These are phyloP conservation scores for Grus americana DNA, from an alignment of 2,113 vertebrate species.

Conservation along the genomic window DNA sequence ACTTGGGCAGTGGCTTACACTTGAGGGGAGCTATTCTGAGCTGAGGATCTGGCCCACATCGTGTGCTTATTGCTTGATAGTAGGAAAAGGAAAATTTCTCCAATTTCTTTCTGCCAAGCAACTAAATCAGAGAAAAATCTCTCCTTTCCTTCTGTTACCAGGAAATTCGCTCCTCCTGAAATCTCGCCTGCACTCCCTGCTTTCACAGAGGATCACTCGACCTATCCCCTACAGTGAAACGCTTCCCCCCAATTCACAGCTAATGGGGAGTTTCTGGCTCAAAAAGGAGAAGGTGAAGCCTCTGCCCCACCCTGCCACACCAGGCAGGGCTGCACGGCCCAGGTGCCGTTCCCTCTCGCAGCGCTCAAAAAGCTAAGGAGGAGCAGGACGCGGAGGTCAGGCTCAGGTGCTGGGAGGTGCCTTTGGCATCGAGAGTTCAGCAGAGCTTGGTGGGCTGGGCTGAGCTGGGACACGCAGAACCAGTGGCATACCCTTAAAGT, in stretches of 20 bases:
- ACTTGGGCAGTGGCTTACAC: background rate
- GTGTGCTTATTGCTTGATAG: background rate
- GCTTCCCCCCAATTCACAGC: background rate
- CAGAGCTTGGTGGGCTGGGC: background rate
- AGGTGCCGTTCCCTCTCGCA: rapidly evolving
- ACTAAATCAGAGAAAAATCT: background rate
- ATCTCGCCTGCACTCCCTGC: background rate
- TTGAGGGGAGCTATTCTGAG: background rate
- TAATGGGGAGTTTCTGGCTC: background rate
- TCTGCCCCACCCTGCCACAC: background rate
- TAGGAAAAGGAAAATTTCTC: background rate
- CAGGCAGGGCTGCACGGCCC: background rate
- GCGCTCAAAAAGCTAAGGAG: background rate
- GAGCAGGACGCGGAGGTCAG: background rate
- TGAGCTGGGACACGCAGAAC: background rate
- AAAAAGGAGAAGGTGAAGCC: background rate
- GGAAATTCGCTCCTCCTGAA: background rate
- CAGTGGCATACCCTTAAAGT: rapidly evolving
- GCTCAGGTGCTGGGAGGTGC: background rate
- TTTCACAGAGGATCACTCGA: background rate
- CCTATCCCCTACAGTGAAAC: background rate
- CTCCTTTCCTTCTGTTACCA: background rate
- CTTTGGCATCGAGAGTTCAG: background rate
- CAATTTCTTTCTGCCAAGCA: background rate
- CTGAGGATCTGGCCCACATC: background rate